Percentiles rank a stretch among this genome's conserved stretches.
Evolutionary conservation across 1,140 invertebrate genomes (phyloP).

Genomic region (Ericerus pela): DNA sequence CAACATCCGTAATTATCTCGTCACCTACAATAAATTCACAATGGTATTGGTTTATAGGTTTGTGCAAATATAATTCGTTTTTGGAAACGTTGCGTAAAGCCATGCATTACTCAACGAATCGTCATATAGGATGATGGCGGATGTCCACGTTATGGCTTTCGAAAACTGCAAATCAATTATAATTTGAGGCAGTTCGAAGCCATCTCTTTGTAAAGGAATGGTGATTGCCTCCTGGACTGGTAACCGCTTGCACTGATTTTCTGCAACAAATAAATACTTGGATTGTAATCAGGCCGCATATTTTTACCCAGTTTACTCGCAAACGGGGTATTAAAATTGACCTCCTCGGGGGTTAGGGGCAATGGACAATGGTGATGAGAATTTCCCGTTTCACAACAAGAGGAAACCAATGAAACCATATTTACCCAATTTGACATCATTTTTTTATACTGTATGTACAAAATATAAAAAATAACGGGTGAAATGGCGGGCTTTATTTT

Average conservation of each 20-base stretch:
- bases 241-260: constrained; percentile 54
- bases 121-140: constrained; percentile 51
- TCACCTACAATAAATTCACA: constrained; percentile 33
- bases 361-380: too few species aligned
- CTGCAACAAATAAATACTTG: constrained; percentile 30
- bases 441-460: too few species aligned
- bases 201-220: constrained; percentile 43
- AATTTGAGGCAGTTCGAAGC: constrained; percentile 56
- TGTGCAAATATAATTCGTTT: neutral
- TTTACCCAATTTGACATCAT: too few species aligned
- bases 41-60: constrained; percentile 29
- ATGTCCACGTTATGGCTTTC: constrained; percentile 48
- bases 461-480: too few species aligned
- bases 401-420: too few species aligned
- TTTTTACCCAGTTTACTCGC: too few species aligned
- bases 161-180: constrained; percentile 49
- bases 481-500: too few species aligned
- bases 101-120: constrained; percentile 43
- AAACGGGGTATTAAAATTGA: too few species aligned
- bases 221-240: constrained; percentile 46
- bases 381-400: too few species aligned
- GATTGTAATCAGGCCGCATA: too few species aligned
- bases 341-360: too few species aligned
- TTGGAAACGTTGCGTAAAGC: constrained; percentile 16
- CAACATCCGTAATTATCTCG: neutral